These are phyloP conservation scores for Acanthis flammea DNA, from an alignment of 2,797 vertebrate genomes.

Conservation along the genomic window DNA sequence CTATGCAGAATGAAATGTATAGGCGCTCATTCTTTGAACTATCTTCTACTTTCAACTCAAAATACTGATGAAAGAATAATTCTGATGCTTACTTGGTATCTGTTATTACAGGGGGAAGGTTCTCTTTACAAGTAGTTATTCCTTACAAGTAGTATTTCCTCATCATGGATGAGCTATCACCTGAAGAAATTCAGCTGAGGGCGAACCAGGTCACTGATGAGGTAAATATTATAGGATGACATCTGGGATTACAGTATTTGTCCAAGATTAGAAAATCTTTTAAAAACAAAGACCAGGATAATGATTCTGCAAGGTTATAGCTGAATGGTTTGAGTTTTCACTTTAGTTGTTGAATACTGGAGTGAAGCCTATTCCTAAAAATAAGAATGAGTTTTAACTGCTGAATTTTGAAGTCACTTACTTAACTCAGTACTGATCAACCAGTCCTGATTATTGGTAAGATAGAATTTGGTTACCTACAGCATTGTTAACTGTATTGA, in stretches of 20 bases:
- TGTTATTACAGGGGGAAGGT: conserved; percentile 18
- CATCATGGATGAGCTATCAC: conserved; percentile 88
- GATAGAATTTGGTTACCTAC: not conserved
- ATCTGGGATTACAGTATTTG: not conserved
- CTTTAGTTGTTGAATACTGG: not conserved
- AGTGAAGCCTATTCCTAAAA: not conserved
- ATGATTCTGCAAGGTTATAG: not conserved
- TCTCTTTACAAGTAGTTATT: not conserved
- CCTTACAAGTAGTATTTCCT: not conserved
- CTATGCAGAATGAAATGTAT: not conserved
- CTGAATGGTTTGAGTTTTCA: not conserved
- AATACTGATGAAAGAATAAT: not conserved
- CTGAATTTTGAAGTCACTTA: not conserved
- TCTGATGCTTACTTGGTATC: not conserved
- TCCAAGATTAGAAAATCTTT: not conserved
- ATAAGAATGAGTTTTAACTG: not conserved
- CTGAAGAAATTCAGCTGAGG: conserved; percentile 86
- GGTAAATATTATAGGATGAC: conserved; percentile 72
- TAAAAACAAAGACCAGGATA: not conserved
- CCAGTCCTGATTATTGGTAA: not conserved
- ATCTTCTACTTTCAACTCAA: not conserved
- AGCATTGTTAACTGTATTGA: not conserved
- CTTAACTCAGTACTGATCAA: not conserved
- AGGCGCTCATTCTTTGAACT: not conserved
- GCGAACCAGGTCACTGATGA: conserved; percentile 96